A percentile compares a stretch with the other conserved stretches of the same genome.
Conservation (phyloP, 2,113 vertebrate species). For the Cyphomyrus discorhynchus region DNA sequence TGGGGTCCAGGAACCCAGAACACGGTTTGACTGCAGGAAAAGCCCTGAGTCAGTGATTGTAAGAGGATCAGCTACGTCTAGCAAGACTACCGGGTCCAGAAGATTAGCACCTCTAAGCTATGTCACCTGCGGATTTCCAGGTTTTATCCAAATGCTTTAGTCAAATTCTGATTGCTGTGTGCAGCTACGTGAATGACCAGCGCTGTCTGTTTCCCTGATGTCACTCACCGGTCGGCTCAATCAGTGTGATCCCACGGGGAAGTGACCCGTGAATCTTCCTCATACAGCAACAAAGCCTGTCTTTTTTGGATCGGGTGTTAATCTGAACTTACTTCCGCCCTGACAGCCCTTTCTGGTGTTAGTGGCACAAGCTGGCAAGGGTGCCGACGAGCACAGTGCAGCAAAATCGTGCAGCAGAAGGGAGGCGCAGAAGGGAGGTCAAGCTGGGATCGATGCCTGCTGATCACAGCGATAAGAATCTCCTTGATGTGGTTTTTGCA, state of each 20-base stretch:
- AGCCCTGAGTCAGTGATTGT: not conserved
- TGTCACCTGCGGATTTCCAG: not conserved
- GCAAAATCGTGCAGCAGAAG: not conserved
- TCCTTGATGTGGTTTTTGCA: not conserved
- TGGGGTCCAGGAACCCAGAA: not conserved
- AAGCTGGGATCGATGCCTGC: not conserved
- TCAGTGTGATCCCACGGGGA: not conserved
- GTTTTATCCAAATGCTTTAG: not conserved
- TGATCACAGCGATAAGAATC: not conserved
- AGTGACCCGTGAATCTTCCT: not conserved
- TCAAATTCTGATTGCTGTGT: not conserved
- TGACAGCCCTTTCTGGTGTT: not conserved
- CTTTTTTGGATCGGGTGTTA: not conserved
- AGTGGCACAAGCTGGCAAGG: not conserved
- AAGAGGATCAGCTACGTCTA: not conserved
- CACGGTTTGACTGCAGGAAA: not conserved
- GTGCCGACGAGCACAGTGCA: not conserved
- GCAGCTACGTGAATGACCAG: not conserved
- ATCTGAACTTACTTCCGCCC: not conserved
- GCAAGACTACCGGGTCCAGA: not conserved
- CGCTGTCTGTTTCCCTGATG: not conserved
- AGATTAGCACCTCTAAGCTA: not conserved
- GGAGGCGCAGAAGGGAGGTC: not conserved
- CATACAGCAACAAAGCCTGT: not conserved
- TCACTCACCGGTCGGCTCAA: not conserved